Percentiles rank a stretch among this genome's conserved stretches.
Evolutionary conservation across 1,140 invertebrate genomes (phyloP).

Genomic region (Cherax quadricarinatus): DNA sequence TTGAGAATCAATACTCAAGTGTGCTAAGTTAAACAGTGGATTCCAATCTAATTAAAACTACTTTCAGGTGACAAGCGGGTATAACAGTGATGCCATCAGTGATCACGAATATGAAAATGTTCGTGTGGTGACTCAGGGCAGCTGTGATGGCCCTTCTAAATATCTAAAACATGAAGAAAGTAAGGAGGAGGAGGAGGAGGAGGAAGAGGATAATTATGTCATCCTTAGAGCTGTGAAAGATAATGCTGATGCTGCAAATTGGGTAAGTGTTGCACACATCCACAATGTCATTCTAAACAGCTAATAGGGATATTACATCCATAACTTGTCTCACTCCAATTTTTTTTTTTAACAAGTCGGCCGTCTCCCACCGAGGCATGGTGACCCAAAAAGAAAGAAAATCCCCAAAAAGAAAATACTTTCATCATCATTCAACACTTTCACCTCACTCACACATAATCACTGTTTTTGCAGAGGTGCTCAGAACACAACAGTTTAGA

Average conservation of each 20-base stretch:
- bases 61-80: constrained; percentile 70
- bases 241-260: constrained; percentile 40
- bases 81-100: constrained; percentile 72
- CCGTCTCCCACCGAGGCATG: too few species aligned
- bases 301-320: too few species aligned
- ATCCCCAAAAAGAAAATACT: too few species aligned
- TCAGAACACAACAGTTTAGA: too few species aligned
- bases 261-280: constrained; percentile 17
- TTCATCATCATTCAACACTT: too few species aligned
- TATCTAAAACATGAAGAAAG: constrained; percentile 5
- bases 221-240: constrained; percentile 67
- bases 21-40: not conserved
- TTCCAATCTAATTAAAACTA: not conserved
- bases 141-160: not conserved
- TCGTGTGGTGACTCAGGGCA: constrained; percentile 47
- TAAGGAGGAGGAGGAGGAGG: constrained; percentile 54
- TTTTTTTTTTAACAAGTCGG: too few species aligned
- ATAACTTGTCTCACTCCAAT: too few species aligned
- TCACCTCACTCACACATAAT: too few species aligned
- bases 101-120: constrained; percentile 72
- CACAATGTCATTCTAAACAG: not conserved
- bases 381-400: too few species aligned
- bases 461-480: too few species aligned
- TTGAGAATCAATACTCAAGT: too few species aligned
- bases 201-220: constrained; percentile 72